These are phyloP conservation scores for Artemisiospiza belli DNA, from an alignment of 2,113 vertebrate species.

Conservation along the genomic window DNA sequence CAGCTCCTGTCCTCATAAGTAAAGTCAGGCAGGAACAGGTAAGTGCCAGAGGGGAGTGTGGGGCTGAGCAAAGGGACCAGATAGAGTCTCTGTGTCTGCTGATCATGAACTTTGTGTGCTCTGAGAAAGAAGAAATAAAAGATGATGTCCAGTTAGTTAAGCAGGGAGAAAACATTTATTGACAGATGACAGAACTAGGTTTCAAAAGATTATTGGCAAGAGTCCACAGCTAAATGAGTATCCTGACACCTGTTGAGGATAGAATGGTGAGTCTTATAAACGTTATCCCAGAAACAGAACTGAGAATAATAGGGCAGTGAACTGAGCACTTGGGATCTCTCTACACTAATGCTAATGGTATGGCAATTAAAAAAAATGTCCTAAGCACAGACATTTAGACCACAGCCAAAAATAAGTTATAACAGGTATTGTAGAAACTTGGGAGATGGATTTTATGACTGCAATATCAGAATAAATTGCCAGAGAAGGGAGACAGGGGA, in stretches of 20 bases:
- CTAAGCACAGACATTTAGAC: background rate
- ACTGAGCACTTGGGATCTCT: background rate
- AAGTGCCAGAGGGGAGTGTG: background rate
- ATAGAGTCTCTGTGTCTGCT: background rate
- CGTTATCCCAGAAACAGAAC: background rate
- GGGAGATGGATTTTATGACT: background rate
- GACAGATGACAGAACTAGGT: background rate
- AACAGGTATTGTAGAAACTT: background rate
- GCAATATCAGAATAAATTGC: background rate
- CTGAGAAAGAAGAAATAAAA: background rate
- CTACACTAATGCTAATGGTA: background rate
- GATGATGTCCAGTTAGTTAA: background rate
- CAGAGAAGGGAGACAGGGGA: background rate
- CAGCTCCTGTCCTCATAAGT: fast-evolving
- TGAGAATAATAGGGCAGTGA: background rate
- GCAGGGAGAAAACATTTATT: background rate
- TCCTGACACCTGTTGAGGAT: background rate
- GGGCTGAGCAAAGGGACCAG: background rate
- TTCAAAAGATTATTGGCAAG: background rate
- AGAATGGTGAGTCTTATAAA: background rate
- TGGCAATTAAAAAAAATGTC: background rate
- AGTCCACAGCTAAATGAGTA: background rate
- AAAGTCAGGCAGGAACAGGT: background rate
- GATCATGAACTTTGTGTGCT: background rate
- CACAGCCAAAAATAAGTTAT: background rate